Conservation (phyloP, 2,113 vertebrate species). For the Cebus imitator region DNA sequence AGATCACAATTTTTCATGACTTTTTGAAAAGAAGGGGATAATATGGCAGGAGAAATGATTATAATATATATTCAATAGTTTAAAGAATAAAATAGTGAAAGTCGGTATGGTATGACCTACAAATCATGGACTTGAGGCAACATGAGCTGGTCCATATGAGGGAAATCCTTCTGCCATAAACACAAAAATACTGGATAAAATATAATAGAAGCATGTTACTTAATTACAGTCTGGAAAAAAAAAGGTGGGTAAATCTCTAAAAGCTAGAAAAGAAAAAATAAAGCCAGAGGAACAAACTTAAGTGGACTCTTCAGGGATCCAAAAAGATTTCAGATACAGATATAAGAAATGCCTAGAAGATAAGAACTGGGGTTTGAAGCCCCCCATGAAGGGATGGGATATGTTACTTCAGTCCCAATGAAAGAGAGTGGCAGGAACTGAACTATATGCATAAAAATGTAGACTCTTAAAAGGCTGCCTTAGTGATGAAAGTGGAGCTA, state of each 20-base stretch:
- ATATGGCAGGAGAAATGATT: not conserved
- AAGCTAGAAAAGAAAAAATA: not conserved
- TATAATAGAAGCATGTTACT: not conserved
- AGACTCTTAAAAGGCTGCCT: not conserved
- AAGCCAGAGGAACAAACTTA: not conserved
- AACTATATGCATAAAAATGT: not conserved
- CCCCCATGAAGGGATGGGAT: rapidly evolving
- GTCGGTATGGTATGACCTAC: not conserved
- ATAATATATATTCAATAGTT: not conserved
- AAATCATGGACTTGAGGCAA: not conserved
- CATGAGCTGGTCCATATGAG: not conserved
- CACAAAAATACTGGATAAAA: not conserved
- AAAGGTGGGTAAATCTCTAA: not conserved
- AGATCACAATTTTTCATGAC: not conserved
- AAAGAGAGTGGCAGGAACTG: not conserved
- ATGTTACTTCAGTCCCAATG: too few relatives aligned
- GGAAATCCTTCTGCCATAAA: not conserved
- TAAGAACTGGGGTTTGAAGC: not conserved
- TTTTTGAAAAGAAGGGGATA: not conserved
- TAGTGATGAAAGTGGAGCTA: not conserved
- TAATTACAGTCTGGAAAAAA: not conserved
- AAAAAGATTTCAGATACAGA: not conserved
- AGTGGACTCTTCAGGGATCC: not conserved
- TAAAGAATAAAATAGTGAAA: not conserved
- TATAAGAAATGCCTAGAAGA: not conserved